Percentiles rank a stretch among this genome's conserved stretches.
Evolutionary conservation across 2,113 vertebrate species (phyloP).

Genomic region (Pseudorasbora parva): DNA sequence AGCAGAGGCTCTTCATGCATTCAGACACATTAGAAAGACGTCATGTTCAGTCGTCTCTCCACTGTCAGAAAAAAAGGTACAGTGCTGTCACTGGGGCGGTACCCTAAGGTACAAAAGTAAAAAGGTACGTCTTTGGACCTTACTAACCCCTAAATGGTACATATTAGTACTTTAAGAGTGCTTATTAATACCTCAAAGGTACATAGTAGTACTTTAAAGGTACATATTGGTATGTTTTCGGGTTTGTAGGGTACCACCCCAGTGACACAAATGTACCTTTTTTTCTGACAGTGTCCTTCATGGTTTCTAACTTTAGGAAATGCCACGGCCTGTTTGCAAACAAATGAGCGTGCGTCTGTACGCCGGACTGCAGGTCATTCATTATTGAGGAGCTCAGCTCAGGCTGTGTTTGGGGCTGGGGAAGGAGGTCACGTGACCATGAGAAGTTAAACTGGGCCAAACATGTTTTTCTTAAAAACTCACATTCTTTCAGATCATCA

Average conservation of each 20-base stretch:
- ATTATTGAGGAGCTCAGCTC: slow-evolving; percentile 22
- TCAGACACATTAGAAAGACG: not conserved
- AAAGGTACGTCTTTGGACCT: too few relatives aligned
- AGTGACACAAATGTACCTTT: too few relatives aligned
- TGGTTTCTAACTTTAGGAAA: not conserved
- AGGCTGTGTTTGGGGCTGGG: not conserved
- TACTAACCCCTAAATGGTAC: too few relatives aligned
- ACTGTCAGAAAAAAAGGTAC: too few relatives aligned
- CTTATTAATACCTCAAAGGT: too few relatives aligned
- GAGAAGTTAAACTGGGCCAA: slow-evolving; percentile 1
- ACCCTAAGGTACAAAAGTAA: too few relatives aligned
- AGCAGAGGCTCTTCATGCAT: not conserved
- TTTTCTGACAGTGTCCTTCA: too few relatives aligned
- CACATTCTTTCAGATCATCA: not conserved
- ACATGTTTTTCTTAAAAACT: not conserved
- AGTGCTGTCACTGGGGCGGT: too few relatives aligned
- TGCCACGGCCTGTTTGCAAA: slow-evolving; percentile 17
- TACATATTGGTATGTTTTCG: too few relatives aligned
- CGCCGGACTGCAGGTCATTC: not conserved
- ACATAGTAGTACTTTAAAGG: too few relatives aligned
- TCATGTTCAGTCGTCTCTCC: not conserved
- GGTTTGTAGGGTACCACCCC: too few relatives aligned
- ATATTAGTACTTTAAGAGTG: too few relatives aligned
- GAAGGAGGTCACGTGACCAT: not conserved
- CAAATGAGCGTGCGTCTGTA: not conserved